Conservation (phyloP, 2,888 invertebrate genomes). For the Epinotia brunnichana region DNA sequence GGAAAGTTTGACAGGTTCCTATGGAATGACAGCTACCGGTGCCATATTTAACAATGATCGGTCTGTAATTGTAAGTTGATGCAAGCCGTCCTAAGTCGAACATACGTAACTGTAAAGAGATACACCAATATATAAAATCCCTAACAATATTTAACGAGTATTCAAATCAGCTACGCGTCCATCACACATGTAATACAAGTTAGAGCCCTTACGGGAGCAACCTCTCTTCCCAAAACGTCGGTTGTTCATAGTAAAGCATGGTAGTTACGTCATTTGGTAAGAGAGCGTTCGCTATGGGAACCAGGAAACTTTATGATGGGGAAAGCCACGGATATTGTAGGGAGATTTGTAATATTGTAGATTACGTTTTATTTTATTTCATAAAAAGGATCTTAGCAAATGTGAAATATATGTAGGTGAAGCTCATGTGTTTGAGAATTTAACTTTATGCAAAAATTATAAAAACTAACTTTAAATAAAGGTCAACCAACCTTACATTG, state of each 20-base stretch:
- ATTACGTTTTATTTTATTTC: no score
- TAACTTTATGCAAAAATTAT: no score
- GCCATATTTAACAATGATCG: no score
- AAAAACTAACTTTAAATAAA: no score
- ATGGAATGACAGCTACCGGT: no score
- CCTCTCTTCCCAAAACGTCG: neutral
- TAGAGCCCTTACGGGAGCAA: slow-evolving; percentile 1
- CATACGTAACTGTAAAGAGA: neutral
- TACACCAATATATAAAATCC: neutral
- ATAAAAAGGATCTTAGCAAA: no score
- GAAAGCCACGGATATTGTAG: neutral
- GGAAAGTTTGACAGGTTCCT: no score
- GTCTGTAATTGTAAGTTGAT: no score
- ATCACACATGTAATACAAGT: slow-evolving; percentile 20
- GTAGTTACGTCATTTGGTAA: neutral
- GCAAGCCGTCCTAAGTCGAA: no score
- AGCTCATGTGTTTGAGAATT: no score
- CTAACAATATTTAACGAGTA: slow-evolving; percentile 21
- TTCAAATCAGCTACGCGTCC: slow-evolving; percentile 22
- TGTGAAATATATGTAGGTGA: no score
- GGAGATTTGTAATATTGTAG: neutral
- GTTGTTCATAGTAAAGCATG: neutral
- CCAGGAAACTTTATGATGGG: neutral
- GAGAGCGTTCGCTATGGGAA: neutral
- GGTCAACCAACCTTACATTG: no score